Evolutionary conservation across 2,888 invertebrate genomes (phyloP).

Genomic region (Pseudococcus viburni): DNA sequence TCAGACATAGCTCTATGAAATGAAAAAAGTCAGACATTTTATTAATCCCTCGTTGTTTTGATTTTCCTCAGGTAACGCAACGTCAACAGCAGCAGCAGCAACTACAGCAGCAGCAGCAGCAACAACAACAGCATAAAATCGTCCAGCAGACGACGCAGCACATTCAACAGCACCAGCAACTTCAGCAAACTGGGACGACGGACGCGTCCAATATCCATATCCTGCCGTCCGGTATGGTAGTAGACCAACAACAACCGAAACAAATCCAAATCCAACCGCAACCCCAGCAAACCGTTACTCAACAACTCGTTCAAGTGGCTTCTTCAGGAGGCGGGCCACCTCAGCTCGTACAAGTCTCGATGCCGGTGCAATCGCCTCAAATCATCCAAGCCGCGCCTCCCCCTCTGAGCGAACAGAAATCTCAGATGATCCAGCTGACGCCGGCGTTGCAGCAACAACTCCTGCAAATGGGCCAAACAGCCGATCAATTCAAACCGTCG

Average conservation of each 20-base stretch:
- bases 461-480: constrained; percentile 21
- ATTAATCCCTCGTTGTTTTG: background rate
- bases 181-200: background rate
- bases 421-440: constrained; percentile 62
- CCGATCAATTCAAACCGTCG: constrained; percentile 38
- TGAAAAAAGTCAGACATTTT: no score
- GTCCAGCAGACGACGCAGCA: constrained; percentile 45
- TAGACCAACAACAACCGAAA: background rate
- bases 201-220: background rate
- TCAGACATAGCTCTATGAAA: no score
- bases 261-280: background rate
- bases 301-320: constrained; percentile 52
- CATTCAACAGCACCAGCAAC: constrained; percentile 18
- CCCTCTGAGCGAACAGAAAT: constrained; percentile 26
- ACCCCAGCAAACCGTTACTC: background rate
- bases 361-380: constrained; percentile 39
- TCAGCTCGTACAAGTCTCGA: constrained; percentile 56
- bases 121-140: constrained; percentile 75
- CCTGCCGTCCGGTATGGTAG: background rate
- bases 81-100: constrained; percentile 78
- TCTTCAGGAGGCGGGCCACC: constrained; percentile 27
- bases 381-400: constrained; percentile 29
- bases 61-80: constrained; percentile 77
- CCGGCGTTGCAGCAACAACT: constrained; percentile 65
- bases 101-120: constrained; percentile 78